These are phyloP conservation scores for Charadrius vociferus DNA, from an alignment of 2,113 vertebrate species.

Conservation along the genomic window DNA sequence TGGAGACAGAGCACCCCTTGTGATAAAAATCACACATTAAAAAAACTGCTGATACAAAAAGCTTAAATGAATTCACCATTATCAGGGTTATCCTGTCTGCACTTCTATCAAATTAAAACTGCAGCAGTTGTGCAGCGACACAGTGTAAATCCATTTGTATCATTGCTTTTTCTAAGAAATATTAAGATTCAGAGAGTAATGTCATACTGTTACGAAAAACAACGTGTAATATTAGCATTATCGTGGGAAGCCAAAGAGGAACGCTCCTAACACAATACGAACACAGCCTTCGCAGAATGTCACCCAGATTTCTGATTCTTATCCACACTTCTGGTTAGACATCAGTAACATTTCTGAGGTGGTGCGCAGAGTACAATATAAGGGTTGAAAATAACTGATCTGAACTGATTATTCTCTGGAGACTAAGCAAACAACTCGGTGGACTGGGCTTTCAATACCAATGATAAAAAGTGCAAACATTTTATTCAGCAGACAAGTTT, in stretches of 20 bases:
- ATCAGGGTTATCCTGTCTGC: neutral
- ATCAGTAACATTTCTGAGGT: neutral
- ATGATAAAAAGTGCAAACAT: conserved; percentile 66
- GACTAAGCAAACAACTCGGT: conserved; percentile 25
- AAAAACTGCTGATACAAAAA: neutral
- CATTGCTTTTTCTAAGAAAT: neutral
- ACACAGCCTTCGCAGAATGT: neutral
- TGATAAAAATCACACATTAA: neutral
- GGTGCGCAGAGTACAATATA: neutral
- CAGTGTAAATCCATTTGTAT: neutral
- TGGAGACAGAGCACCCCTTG: neutral
- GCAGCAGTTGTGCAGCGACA: neutral
- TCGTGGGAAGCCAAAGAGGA: neutral
- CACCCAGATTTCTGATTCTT: neutral
- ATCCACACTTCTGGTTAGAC: neutral
- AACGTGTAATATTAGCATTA: neutral
- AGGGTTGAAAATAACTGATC: neutral
- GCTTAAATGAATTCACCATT: neutral
- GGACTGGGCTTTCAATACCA: conserved; percentile 11
- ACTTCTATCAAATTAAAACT: neutral
- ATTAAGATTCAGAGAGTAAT: neutral
- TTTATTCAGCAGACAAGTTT: conserved; percentile 37
- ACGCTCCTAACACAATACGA: neutral
- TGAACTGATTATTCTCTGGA: conserved; percentile 32
- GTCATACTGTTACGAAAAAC: neutral